A percentile compares a stretch with the other conserved stretches of the same genome.
phyloP scores from a whole-genome alignment of 37 sponge, comb jelly and placozoan genomes.

The Geodia barretti region DNA sequence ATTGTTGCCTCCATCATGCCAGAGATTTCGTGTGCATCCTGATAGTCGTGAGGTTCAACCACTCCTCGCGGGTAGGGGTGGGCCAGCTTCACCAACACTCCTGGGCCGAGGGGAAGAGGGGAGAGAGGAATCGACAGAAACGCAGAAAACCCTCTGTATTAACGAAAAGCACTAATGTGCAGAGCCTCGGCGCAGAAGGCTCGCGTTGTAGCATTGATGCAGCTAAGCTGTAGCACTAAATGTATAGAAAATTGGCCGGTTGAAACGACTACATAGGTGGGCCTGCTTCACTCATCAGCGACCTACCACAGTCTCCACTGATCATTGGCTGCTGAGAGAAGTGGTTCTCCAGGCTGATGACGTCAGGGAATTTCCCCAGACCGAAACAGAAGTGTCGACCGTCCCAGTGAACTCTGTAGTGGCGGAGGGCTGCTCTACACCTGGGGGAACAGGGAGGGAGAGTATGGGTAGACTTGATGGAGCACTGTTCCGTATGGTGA shows the following conservation, averaged over 20 bases:
- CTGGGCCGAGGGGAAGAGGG: neutral
- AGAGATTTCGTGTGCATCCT: constrained; percentile 1
- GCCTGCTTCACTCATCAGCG: neutral
- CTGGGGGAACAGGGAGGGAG: constrained; percentile 10
- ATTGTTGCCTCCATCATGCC: neutral
- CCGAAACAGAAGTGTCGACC: constrained; percentile 77
- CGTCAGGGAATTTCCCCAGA: constrained; percentile 61
- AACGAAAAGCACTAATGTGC: no score
- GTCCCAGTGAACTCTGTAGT: constrained; percentile 72
- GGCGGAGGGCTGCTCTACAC: constrained; percentile 61
- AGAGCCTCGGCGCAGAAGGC: no score
- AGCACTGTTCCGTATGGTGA: no score
- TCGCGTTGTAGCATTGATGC: no score
- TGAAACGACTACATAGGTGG: no score
- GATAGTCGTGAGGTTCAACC: constrained; percentile 55
- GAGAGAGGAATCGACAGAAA: no score
- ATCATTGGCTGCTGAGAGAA: constrained; percentile 78
- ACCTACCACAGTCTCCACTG: constrained; percentile 69
- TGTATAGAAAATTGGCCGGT: no score
- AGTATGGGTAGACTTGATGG: no score
- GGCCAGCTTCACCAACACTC: constrained; percentile 33
- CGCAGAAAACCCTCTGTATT: no score
- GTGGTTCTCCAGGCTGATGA: constrained; percentile 63
- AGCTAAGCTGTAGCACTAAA: no score
- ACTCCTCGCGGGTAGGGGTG: constrained; percentile 63